Evolutionary conservation across 2,797 vertebrate genomes (phyloP).

Genomic region (Rhadinocentrus ornatus): DNA sequence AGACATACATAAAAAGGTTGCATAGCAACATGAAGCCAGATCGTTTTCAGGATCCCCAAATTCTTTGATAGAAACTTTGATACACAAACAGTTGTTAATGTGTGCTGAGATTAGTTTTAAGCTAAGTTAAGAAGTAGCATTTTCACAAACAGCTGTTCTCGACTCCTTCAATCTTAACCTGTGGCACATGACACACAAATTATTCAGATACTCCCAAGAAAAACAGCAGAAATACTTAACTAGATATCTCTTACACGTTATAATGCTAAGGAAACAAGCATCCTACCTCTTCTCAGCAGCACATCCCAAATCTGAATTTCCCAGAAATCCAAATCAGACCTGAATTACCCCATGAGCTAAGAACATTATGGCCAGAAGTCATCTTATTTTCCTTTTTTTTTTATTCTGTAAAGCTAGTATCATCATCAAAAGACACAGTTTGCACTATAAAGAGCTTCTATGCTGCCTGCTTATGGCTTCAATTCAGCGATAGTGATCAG

Average conservation of each 20-base stretch:
- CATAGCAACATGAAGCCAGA: neutral
- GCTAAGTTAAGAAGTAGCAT: neutral
- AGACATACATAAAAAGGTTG: neutral
- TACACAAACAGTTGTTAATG: neutral
- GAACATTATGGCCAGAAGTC: neutral
- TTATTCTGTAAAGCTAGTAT: neutral
- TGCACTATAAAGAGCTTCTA: neutral
- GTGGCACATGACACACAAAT: neutral
- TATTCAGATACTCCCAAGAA: neutral
- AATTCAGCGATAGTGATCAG: neutral
- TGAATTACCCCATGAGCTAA: neutral
- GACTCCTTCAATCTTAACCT: neutral
- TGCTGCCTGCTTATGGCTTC: neutral
- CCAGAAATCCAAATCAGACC: neutral
- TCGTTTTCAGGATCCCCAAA: neutral
- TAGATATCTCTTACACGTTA: neutral
- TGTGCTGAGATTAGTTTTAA: neutral
- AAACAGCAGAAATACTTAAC: neutral
- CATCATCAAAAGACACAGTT: neutral
- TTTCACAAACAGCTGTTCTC: neutral
- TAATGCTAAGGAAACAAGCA: neutral
- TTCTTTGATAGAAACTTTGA: neutral
- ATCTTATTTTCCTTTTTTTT: neutral
- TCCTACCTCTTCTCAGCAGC: neutral
- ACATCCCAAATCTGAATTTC: neutral